Percentiles rank a stretch among this genome's conserved stretches.
These are phyloP conservation scores for Embidobia sp. DNA, from an alignment of 2,888 invertebrate species.

Conservation along the genomic window DNA sequence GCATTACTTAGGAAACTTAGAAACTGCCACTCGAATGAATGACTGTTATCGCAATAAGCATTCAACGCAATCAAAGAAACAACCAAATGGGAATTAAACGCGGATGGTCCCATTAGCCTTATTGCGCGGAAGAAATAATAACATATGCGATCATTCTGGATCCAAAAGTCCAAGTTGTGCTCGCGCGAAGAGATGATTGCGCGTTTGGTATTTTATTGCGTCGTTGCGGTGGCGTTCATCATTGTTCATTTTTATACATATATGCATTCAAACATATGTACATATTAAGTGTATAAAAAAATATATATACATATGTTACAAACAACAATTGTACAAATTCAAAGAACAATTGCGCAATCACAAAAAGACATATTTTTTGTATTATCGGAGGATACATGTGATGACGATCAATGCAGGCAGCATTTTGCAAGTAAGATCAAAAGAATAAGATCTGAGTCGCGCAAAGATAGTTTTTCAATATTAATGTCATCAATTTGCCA, in stretches of 20 bases:
- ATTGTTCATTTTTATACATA: slow-evolving; percentile 21
- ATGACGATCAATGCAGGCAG: too few species aligned
- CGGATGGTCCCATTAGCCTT: slow-evolving; percentile 41
- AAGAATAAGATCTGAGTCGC: too few species aligned
- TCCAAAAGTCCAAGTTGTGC: slow-evolving; percentile 18
- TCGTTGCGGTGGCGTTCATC: slow-evolving; percentile 24
- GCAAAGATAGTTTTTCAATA: too few species aligned
- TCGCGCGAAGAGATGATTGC: slow-evolving; percentile 9
- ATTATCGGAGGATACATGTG: too few species aligned
- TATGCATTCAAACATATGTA: too few species aligned
- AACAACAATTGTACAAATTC: too few species aligned
- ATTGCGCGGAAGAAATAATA: slow-evolving; percentile 43
- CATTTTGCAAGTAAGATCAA: too few species aligned
- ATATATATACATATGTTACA: too few species aligned
- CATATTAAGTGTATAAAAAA: too few species aligned
- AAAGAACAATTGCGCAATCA: too few species aligned
- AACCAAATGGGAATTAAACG: slow-evolving; percentile 48
- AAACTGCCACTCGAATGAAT: slow-evolving; percentile 51
- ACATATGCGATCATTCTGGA: slow-evolving; percentile 29
- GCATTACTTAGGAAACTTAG: slow-evolving; percentile 37
- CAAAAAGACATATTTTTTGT: too few species aligned
- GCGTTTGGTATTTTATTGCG: slow-evolving; percentile 34
- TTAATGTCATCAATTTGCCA: too few species aligned
- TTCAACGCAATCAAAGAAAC: slow-evolving; percentile 36
- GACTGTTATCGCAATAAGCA: slow-evolving; percentile 53